Evolutionary conservation across 2,797 vertebrate genomes (phyloP).

Genomic region (Periparus ater): DNA sequence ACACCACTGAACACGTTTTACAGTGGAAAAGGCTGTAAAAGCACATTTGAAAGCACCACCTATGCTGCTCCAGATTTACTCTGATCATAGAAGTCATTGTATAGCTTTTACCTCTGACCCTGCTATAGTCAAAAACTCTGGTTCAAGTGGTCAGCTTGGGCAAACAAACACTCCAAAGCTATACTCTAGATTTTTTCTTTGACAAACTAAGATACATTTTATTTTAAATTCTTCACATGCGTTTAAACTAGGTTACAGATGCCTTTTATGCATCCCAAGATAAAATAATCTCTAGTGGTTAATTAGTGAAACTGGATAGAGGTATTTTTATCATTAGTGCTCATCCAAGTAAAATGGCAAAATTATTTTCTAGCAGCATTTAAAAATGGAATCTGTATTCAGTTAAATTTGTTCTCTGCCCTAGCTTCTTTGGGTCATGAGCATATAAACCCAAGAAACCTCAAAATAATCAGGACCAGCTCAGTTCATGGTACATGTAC

Average conservation of each 20-base stretch:
- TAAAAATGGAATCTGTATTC: background rate
- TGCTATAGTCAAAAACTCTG: background rate
- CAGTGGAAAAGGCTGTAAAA: background rate
- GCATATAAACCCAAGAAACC: background rate
- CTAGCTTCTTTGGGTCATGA: background rate
- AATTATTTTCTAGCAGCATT: background rate
- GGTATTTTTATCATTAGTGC: constrained; percentile 38
- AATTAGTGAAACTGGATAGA: constrained; percentile 57
- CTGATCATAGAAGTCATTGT: background rate
- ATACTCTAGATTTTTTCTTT: background rate
- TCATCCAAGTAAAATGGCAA: constrained; percentile 24
- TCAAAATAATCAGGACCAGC: background rate
- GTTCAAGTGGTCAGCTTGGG: background rate
- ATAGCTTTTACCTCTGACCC: background rate
- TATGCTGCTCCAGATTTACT: background rate
- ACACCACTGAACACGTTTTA: background rate
- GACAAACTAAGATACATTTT: background rate
- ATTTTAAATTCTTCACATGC: background rate
- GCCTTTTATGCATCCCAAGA: constrained; percentile 39
- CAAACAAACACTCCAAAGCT: background rate
- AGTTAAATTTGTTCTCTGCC: background rate
- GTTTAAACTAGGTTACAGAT: constrained; percentile 49
- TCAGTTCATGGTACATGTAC: background rate
- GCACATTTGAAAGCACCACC: background rate
- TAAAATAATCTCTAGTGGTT: constrained; percentile 64